A percentile compares a stretch with the other conserved stretches of the same genome.
Evolutionary conservation across 2,113 vertebrate species (phyloP).

Genomic region (Plotosus lineatus): DNA sequence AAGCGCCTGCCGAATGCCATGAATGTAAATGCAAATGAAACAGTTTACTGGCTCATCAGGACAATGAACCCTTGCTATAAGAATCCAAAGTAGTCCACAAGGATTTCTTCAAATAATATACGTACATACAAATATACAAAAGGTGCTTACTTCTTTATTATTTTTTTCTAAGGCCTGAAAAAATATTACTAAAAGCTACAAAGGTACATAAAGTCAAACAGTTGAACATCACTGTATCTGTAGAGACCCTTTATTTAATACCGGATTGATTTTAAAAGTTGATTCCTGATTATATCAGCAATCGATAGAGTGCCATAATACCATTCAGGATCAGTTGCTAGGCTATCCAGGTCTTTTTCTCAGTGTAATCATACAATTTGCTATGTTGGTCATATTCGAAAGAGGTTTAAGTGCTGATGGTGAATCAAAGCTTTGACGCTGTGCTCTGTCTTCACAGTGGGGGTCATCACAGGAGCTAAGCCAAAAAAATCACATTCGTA

Average conservation of each 20-base stretch:
- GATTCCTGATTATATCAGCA: constrained; percentile 9
- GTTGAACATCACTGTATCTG: constrained; percentile 11
- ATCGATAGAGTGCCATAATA: constrained; percentile 17
- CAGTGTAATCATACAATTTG: constrained; percentile 24
- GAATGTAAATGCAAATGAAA: too few relatives aligned
- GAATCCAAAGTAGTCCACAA: not conserved
- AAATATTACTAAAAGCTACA: not conserved
- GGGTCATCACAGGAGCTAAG: constrained; percentile 43
- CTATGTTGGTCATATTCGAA: constrained; percentile 33
- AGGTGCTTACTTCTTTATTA: not conserved
- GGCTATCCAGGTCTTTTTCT: constrained; percentile 18
- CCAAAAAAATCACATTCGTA: constrained; percentile 53
- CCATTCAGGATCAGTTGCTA: constrained; percentile 26
- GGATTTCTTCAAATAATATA: not conserved
- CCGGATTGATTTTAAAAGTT: constrained; percentile 18
- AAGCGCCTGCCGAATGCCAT: too few relatives aligned
- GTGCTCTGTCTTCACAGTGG: not conserved
- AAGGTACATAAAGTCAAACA: not conserved
- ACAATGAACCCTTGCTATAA: not conserved
- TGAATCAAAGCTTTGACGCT: constrained; percentile 17
- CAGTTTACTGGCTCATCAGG: not conserved
- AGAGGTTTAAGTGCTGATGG: constrained; percentile 17
- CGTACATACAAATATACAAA: too few relatives aligned
- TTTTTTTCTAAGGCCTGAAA: not conserved
- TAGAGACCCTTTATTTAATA: not conserved